Evolutionary conservation across 2,888 invertebrate species (phyloP), one percentile per base, ranked within the genome.

Genomic region (Torymus tubicola): DNA sequence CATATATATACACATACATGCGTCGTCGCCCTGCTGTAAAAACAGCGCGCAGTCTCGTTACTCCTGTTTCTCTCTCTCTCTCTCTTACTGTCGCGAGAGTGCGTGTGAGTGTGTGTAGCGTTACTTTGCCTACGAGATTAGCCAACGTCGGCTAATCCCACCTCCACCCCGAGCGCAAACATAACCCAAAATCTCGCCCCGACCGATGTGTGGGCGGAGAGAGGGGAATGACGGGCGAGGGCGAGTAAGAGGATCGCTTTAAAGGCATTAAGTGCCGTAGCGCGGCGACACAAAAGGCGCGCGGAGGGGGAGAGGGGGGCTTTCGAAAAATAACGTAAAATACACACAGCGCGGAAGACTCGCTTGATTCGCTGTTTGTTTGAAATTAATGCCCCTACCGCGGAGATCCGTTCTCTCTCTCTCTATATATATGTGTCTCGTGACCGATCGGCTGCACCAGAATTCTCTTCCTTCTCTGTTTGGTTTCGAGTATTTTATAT

Each of bases 111-210:
- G 31, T 31, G 70, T 52, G 67, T 58, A 63, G 18, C 57, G 42
- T 71, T 71, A 75, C 89, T 89, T 89, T 89, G 89, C 89, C 88
- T 88, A 89, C 84, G 84, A 90, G 90, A 90, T 90, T 90, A 90
- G 63, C 87, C 88, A 87, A 88, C 88, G 87, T 2, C 84, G 86
- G 86, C 86, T 89, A 89, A 90, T 89, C 89, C 87, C 84, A 83
- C 84, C 78, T 12, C 18, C 78, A 3, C 67, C 24, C 52, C 55
- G 82, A 86, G 85, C 84, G 85, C 87, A 89, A 89, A 89, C 87
- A 89, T 83, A 84, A 85, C 84, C 84, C 83, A 85, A 87, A 89
- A 88, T 87, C 84, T 85, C 86, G 83, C 81, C 70, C 53, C 76
- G 71, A 60, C 72, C 24, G 61, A 58, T 16, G 57, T 16, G 24